Percentiles rank a stretch among this genome's conserved stretches.
phyloP scores from a whole-genome alignment of 1,140 invertebrate species.

The Sarcophaga peregrina region DNA sequence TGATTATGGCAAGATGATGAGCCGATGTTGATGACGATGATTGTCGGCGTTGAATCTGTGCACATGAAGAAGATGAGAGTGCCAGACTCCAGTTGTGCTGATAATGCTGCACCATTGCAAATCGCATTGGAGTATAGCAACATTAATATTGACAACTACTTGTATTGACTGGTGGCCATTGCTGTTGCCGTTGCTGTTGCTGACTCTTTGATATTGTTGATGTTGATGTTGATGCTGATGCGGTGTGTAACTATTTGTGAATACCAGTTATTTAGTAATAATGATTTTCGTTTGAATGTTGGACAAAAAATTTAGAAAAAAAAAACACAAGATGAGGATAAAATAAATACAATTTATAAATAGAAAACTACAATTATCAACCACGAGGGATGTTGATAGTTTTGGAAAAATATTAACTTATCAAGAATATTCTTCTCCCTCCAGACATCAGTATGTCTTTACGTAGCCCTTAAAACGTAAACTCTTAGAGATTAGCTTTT shows the following conservation, averaged over 20 bases:
- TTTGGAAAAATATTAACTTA: too few relatives aligned
- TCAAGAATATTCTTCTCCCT: too few relatives aligned
- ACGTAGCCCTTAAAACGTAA: too few relatives aligned
- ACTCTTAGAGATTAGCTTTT: too few relatives aligned
- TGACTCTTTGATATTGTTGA: too few relatives aligned
- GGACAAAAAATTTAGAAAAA: too few relatives aligned
- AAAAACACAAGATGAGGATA: not conserved
- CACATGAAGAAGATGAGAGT: not conserved
- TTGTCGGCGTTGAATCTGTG: too few relatives aligned
- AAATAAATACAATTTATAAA: not conserved
- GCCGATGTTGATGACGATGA: not conserved
- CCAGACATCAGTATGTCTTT: too few relatives aligned
- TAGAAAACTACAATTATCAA: not conserved
- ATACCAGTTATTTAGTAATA: constrained; percentile 25
- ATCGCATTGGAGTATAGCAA: too few relatives aligned
- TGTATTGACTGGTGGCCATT: not conserved
- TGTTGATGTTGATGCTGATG: not conserved
- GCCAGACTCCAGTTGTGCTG: not conserved
- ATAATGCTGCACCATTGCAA: not conserved
- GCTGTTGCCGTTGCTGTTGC: too few relatives aligned
- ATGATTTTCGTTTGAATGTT: not conserved
- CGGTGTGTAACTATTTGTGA: constrained; percentile 4
- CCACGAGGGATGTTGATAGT: not conserved
- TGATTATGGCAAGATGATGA: not conserved
- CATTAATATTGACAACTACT: not conserved